Base-by-base conservation (phyloP, 2,113 vertebrate genomes). In the Abramis brama region DNA sequence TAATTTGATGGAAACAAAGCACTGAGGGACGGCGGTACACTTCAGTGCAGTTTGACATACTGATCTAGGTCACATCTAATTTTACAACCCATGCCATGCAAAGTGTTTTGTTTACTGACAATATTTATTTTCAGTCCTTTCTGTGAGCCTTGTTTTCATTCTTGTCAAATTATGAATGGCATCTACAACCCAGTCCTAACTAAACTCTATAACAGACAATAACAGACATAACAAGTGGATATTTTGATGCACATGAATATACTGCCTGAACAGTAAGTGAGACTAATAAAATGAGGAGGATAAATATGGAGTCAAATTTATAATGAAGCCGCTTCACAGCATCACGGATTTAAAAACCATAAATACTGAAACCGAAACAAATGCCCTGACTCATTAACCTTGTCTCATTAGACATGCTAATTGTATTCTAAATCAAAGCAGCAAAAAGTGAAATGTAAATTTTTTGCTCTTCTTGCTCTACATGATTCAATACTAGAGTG, bases 321-420 rank as follows among this genome's bases (percentile, higher is more conserved):
- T 11, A 43, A 71, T 71, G 21, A 43, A 12, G 68, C 4, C 11
- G 68, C 19, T 21, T 71, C 30, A 15, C 5, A 2, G 60, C 25
- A 27, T 30, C 64, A 71, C 43, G 19, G 68, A 75, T 75, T 47
- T 75, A 13, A 15, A 47, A 50, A 50, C 12, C 71, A 50, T 75
- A n/a, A 71, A 71, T 71, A 50, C 13, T 47, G 13, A 25, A 47
- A 75, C 39, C 47, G 5, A 27, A 23, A 25, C 43, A 27, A 25
- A 47, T 1, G 8, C n/a, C 9, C 13, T 75, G 71, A 75, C 71
- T 75, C 43, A 74, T 15, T 74, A 25, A 75, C 12, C 43, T 50
- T 45, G 43, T 50, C 71, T 75, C 39, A 75, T 25, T 74, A 47
- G 71, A 74, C n/a, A 74, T 7, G n/a, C n/a, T 47, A 6, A 74